Conservation (phyloP, 2,888 invertebrate genomes). For the Cyaniris semiargus region DNA sequence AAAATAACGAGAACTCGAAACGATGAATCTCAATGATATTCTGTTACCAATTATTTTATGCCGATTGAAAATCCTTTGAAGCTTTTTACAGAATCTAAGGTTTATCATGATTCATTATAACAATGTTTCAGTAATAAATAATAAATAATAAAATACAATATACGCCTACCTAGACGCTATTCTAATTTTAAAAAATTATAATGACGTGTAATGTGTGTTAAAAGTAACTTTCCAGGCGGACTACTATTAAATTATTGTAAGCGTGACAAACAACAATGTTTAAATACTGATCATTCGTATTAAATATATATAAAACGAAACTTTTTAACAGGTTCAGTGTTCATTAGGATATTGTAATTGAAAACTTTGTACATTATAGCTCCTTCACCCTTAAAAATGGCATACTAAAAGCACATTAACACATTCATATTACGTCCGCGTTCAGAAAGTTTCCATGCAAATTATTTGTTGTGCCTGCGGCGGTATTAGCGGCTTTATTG, state of each 20-base stretch:
- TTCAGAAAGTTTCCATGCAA: slow-evolving; percentile 44
- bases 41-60: slow-evolving; percentile 30
- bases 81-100: not conserved
- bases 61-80: not conserved
- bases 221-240: too few relatives aligned
- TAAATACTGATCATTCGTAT: too few relatives aligned
- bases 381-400: not conserved
- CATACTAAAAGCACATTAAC: slow-evolving; percentile 22
- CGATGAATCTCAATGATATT: slow-evolving; percentile 19
- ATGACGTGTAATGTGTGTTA: too few relatives aligned
- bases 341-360: not conserved
- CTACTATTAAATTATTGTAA: too few relatives aligned
- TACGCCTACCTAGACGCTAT: too few relatives aligned
- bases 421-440: not conserved
- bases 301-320: not conserved
- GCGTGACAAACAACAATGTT: too few relatives aligned
- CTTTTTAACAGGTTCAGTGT: not conserved
- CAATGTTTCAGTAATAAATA: too few relatives aligned
- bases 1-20: slow-evolving; percentile 28
- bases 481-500: slow-evolving; percentile 45
- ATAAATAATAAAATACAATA: too few relatives aligned
- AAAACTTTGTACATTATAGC: not conserved
- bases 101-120: not conserved
- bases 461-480: slow-evolving; percentile 45
- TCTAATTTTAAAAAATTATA: too few relatives aligned